These are phyloP conservation scores for Macrophya annulata DNA, from an alignment of 2,888 invertebrate species.

Conservation along the genomic window DNA sequence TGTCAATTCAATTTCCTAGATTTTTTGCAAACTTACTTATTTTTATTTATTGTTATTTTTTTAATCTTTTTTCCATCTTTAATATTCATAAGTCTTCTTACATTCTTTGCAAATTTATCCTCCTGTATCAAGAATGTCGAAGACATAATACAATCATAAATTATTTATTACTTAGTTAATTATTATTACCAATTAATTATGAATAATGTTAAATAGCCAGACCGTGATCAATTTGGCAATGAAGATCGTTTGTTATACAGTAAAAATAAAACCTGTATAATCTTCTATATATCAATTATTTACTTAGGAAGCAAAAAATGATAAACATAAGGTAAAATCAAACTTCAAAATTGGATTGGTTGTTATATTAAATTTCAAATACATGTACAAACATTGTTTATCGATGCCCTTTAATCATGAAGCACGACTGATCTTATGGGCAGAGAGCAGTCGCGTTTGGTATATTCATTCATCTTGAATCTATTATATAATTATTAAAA, in stretches of 20 bases:
- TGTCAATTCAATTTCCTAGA: slow-evolving; percentile 42
- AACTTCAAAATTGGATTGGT: slow-evolving; percentile 29
- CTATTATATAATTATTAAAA: slow-evolving; percentile 62
- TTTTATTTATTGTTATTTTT: neutral
- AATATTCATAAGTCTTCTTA: slow-evolving; percentile 22
- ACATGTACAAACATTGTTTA: slow-evolving; percentile 26
- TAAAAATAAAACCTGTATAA: neutral
- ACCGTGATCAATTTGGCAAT: neutral
- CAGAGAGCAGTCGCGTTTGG: slow-evolving; percentile 34
- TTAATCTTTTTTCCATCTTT: slow-evolving; percentile 10
- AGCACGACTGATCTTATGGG: slow-evolving; percentile 37
- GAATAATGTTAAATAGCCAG: slow-evolving; percentile 3
- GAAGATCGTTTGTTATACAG: slow-evolving; percentile 3
- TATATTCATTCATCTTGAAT: slow-evolving; percentile 60
- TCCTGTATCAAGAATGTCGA: neutral
- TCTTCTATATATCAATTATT: neutral
- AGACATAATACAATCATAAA: slow-evolving; percentile 21
- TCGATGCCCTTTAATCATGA: slow-evolving; percentile 40
- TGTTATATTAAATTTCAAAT: slow-evolving; percentile 56
- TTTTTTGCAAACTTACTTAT: neutral
- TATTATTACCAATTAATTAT: slow-evolving; percentile 22
- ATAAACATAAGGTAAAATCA: neutral
- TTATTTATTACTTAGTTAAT: slow-evolving; percentile 31
- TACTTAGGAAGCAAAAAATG: neutral
- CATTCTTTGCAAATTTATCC: slow-evolving; percentile 11